These are phyloP conservation scores for Masnerella sp. DNA, from an alignment of 2,888 invertebrate genomes.

Conservation along the genomic window DNA sequence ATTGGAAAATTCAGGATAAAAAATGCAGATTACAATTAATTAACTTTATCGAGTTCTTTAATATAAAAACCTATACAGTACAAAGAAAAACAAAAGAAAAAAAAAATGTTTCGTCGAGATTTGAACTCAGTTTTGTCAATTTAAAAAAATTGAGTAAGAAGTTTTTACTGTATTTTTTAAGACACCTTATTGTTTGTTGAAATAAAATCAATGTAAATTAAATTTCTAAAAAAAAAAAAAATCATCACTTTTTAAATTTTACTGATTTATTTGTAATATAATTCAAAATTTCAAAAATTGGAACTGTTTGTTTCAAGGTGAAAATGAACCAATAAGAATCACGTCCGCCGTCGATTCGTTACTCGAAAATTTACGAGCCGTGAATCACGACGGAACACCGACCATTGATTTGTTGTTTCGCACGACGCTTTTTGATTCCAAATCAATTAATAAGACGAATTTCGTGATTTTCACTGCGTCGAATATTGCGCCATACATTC, in stretches of 20 bases:
- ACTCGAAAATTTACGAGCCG: slow-evolving; percentile 27
- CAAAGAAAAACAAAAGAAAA: too few relatives aligned
- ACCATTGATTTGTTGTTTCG: slow-evolving; percentile 25
- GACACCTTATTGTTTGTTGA: too few relatives aligned
- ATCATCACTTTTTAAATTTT: too few relatives aligned
- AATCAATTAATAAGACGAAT: slow-evolving; percentile 39
- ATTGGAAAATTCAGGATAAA: too few relatives aligned
- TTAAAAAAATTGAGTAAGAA: too few relatives aligned
- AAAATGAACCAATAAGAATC: slow-evolving; percentile 23
- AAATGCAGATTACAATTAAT: too few relatives aligned
- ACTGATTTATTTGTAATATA: neutral
- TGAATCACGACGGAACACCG: slow-evolving; percentile 15
- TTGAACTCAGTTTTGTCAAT: too few relatives aligned
- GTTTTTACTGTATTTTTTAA: too few relatives aligned
- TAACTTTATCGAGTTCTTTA: too few relatives aligned
- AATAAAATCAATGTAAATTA: neutral
- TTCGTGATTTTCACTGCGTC: slow-evolving; percentile 16
- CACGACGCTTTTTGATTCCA: slow-evolving; percentile 19
- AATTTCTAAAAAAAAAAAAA: neutral
- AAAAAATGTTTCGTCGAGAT: too few relatives aligned
- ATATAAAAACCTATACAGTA: too few relatives aligned
- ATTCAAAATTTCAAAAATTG: neutral
- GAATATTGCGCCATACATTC: slow-evolving; percentile 11
- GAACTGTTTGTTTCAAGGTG: neutral
- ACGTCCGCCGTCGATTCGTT: slow-evolving; percentile 22